phyloP scores from a whole-genome alignment of 2,113 vertebrate species.

The Callionymus lyra region DNA sequence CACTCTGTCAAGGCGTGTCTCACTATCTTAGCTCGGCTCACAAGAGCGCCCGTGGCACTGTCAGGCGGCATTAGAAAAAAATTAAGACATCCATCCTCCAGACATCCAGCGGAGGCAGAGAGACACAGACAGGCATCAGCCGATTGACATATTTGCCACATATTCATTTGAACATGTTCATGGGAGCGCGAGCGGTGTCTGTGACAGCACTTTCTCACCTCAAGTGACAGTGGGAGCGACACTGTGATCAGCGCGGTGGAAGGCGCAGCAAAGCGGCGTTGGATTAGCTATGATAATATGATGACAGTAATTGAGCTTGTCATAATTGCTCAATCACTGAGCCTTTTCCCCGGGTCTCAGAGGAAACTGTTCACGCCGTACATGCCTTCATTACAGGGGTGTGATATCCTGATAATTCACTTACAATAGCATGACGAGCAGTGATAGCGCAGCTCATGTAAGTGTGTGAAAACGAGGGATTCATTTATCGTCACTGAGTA shows the following conservation, averaged over 20 bases:
- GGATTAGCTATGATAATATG: constrained; percentile 69
- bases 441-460: constrained; percentile 9
- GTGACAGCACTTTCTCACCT: constrained; percentile 56
- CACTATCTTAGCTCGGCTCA: constrained; percentile 35
- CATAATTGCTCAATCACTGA: constrained; percentile 68
- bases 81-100: constrained; percentile 62
- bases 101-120: constrained; percentile 42
- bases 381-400: constrained; percentile 56
- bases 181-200: constrained; percentile 34
- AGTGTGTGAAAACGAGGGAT: no score
- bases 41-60: constrained; percentile 54
- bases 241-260: constrained; percentile 44
- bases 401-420: constrained; percentile 55
- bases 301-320: constrained; percentile 72
- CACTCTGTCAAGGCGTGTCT: constrained; percentile 53
- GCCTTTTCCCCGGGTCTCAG: constrained; percentile 53
- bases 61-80: constrained; percentile 63
- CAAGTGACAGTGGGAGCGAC: constrained; percentile 50
- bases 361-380: constrained; percentile 45
- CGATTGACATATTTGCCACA: constrained; percentile 55
- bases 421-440: constrained; percentile 36
- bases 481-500: no score
- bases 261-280: constrained; percentile 45
- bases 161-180: constrained; percentile 55
- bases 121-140: constrained; percentile 32